Conservation (phyloP, 2,888 invertebrate species). For the Rhagonycha fulva region DNA sequence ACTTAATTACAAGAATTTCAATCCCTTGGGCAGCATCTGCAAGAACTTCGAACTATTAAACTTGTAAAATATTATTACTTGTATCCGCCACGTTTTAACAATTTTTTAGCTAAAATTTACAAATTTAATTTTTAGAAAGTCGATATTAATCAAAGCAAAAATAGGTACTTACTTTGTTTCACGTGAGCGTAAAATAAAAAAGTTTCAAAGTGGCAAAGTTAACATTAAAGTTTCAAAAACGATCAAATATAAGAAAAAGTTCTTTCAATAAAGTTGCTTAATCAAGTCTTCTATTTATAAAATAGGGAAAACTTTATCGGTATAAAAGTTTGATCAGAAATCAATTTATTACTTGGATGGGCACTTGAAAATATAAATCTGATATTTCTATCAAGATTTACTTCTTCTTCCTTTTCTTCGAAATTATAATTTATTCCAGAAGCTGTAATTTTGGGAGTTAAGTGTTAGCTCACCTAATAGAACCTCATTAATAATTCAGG, state of each 20-base stretch:
- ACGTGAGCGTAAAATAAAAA: neutral
- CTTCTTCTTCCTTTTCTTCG: neutral
- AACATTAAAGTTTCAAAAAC: conserved; percentile 40
- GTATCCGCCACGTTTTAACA: conserved; percentile 25
- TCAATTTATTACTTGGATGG: neutral
- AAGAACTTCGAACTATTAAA: conserved; percentile 42
- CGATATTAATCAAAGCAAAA: neutral
- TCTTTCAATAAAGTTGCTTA: conserved; percentile 25
- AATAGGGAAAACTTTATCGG: neutral
- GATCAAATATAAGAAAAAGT: conserved; percentile 29
- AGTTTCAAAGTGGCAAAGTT: conserved; percentile 34
- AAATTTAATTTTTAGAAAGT: neutral
- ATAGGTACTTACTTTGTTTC: neutral
- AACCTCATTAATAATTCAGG: neutral
- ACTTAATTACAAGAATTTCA: conserved; percentile 46
- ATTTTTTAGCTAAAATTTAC: conserved; percentile 17
- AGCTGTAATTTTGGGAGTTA: neutral
- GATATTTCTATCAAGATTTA: neutral
- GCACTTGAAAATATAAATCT: neutral
- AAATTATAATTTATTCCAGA: neutral
- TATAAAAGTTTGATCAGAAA: neutral
- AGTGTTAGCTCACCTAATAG: neutral
- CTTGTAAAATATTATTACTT: conserved; percentile 38
- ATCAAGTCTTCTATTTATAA: conserved; percentile 14
- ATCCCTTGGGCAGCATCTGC: conserved; percentile 45